Evolutionary conservation across 2,888 invertebrate genomes (phyloP), one percentile per base, ranked within the genome.

Genomic region (Poecilus cupreus): DNA sequence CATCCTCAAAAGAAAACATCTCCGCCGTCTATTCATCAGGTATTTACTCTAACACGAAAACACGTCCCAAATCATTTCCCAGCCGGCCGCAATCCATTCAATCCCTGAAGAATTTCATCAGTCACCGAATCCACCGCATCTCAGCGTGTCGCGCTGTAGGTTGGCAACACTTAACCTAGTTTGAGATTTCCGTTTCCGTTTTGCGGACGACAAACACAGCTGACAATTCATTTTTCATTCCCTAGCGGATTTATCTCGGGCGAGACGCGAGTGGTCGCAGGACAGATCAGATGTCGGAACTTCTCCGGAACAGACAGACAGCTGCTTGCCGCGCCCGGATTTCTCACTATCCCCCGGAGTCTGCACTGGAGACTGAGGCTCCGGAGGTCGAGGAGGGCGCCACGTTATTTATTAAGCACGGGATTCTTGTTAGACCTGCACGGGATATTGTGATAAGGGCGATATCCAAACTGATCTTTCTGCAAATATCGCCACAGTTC

Each of bases 181-280:
- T 80, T 39, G 57, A 72, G 80, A 80, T 80, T 80, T 80, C 54
- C 79, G 79, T 26, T 43, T 49, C 54, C 18, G 46, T 32, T 39
- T 51, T 13, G 39, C n/a, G 37, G 49, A 72, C 70, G 80, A 80
- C 80, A 80, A 72, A 80, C 72, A 80, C 72, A 80, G 80, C 72
- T 80, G 72, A 72, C 80, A 72, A 80, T 72, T 80, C 80, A 80
- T 80, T 80, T 80, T 80, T 80, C 80, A 80, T 80, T 79, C 80
- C 72, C 80, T 68, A 6, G 57, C 24, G 57, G 72, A 72, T 72
- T 80, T 80, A 80, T 72, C 57, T 37, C 37, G 18, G 22, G 20
- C 13, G 22, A 16, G 70, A 20, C 13, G 22, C 54, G 70, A 20
- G 43, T 43, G 43, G 70, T 39, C 43, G 32, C 49, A 24, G 64